These are phyloP conservation scores for Channa striata DNA, from an alignment of 2,797 vertebrate genomes.

Conservation along the genomic window DNA sequence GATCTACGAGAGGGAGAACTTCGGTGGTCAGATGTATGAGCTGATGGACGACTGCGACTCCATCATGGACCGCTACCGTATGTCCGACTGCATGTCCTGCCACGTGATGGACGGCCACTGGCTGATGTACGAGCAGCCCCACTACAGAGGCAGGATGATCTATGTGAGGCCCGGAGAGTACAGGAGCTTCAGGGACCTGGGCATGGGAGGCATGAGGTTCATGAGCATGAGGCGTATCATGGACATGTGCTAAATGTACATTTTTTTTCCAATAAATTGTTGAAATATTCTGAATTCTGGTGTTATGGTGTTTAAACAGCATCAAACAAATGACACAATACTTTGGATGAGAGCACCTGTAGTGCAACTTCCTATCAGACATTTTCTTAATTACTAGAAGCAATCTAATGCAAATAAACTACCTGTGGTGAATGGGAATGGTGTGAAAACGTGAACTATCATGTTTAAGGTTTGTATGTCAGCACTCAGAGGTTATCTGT, in stretches of 20 bases:
- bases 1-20: constrained; percentile 78
- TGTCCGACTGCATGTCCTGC: constrained; percentile 74
- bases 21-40: constrained; percentile 65
- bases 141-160: constrained; percentile 77
- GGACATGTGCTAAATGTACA: constrained; percentile 69
- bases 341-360: no score
- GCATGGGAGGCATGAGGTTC: constrained; percentile 60
- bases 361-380: no score
- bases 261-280: constrained; percentile 61
- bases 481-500: no score
- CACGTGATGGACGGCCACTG: constrained; percentile 78
- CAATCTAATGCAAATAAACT: no score
- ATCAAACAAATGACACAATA: no score
- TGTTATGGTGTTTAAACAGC: not conserved
- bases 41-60: constrained; percentile 77
- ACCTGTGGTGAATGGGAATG: no score
- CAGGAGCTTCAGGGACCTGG: constrained; percentile 78
- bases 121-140: constrained; percentile 74
- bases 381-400: no score
- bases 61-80: constrained; percentile 73
- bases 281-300: constrained; percentile 41
- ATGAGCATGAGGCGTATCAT: constrained; percentile 79
- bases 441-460: no score
- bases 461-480: no score
- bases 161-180: constrained; percentile 82